phyloP scores from a whole-genome alignment of 2,113 vertebrate species.

The Oceanites oceanicus region DNA sequence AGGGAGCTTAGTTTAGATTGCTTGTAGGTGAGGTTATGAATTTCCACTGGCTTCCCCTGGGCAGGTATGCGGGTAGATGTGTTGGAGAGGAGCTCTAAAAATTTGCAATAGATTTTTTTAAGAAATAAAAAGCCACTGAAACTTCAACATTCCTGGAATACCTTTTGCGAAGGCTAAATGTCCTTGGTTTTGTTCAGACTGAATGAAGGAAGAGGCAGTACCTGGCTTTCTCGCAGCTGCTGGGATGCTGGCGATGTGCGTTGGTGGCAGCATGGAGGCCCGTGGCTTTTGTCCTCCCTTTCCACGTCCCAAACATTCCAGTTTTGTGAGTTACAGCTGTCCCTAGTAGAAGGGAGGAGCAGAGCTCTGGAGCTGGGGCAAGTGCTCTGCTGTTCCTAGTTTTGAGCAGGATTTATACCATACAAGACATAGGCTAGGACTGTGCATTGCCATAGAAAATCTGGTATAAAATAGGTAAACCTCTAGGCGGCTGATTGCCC shows the following conservation, averaged over 20 bases:
- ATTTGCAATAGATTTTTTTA: background rate
- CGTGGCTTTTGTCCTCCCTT: background rate
- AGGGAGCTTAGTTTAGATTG: background rate
- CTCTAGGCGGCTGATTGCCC: background rate
- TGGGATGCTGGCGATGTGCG: background rate
- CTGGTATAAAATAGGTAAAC: background rate
- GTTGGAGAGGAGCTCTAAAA: background rate
- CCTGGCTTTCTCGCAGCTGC: background rate
- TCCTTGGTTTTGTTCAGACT: background rate
- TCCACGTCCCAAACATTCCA: background rate
- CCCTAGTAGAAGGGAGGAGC: background rate
- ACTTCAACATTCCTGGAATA: conserved; percentile 30
- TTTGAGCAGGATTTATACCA: background rate
- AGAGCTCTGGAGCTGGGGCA: background rate
- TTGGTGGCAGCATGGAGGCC: background rate
- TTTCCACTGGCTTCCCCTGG: background rate
- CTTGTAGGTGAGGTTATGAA: background rate
- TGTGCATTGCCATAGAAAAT: background rate
- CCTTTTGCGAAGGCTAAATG: background rate
- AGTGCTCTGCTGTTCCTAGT: background rate
- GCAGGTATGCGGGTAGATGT: background rate
- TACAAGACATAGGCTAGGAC: background rate
- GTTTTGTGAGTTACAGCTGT: background rate
- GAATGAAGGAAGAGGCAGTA: background rate
- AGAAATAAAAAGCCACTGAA: background rate